These are phyloP conservation scores for Phainopepla nitens DNA, from an alignment of 2,113 vertebrate genomes.

Conservation along the genomic window DNA sequence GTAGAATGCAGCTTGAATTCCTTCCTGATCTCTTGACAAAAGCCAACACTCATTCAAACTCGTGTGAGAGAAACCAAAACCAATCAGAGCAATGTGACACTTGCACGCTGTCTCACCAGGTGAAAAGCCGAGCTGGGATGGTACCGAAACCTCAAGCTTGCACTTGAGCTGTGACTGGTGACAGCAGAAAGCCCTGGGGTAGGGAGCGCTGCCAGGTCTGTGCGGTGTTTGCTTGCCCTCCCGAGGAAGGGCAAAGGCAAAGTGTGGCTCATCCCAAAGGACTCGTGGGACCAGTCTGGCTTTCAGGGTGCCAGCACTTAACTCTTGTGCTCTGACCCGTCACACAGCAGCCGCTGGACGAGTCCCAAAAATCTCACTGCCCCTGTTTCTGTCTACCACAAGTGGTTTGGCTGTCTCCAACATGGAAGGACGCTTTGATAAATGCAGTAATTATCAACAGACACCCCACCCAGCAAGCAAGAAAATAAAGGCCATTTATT, in stretches of 20 bases:
- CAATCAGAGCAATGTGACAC: background rate
- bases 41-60: background rate
- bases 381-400: background rate
- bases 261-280: background rate
- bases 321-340: background rate
- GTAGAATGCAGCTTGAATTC: background rate
- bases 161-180: background rate
- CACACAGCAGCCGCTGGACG: background rate
- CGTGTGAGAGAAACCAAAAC: background rate
- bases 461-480: background rate
- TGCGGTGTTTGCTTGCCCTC: fast-evolving
- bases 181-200: background rate
- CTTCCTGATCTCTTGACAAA: background rate
- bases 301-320: background rate
- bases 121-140: background rate
- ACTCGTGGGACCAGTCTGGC: background rate
- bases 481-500: background rate
- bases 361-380: background rate
- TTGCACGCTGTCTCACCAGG: background rate
- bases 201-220: background rate
- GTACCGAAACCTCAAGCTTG: background rate
- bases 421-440: background rate
- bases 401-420: background rate
- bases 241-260: background rate
- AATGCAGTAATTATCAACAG: background rate